Percentiles rank a stretch among this genome's conserved stretches.
These are phyloP conservation scores for Hypena proboscidalis DNA, from an alignment of 2,888 invertebrate genomes.

Conservation along the genomic window DNA sequence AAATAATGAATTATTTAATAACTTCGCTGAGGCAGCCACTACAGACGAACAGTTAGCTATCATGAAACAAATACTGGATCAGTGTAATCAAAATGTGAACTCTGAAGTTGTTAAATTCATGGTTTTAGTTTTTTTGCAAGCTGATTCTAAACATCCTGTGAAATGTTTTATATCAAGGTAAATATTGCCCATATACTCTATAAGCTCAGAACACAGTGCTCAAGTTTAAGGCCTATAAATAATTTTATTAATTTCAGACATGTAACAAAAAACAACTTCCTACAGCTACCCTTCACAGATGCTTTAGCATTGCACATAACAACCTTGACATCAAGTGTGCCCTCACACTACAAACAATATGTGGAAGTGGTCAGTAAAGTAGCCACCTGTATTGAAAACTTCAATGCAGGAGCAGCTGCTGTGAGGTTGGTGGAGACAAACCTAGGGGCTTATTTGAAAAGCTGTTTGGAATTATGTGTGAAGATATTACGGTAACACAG, in stretches of 20 bases:
- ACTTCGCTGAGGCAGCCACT: constrained; percentile 48
- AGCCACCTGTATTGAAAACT: constrained; percentile 66
- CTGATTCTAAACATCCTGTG: constrained; percentile 71
- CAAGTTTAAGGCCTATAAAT: too few species aligned
- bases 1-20: constrained; percentile 35
- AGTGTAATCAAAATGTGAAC: constrained; percentile 23
- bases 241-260: constrained; percentile 52
- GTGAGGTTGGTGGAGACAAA: constrained; percentile 48
- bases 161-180: constrained; percentile 73
- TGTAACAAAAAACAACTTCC: constrained; percentile 53
- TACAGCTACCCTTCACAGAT: constrained; percentile 57
- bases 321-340: constrained; percentile 17
- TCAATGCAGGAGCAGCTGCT: constrained; percentile 59
- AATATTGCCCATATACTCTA: too few species aligned
- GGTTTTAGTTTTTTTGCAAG: constrained; percentile 59
- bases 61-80: constrained; percentile 54
- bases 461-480: constrained; percentile 54
- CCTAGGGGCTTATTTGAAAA: constrained; percentile 50
- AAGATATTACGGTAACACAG: constrained; percentile 51
- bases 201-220: too few species aligned
- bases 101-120: constrained; percentile 52
- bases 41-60: constrained; percentile 61
- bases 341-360: constrained; percentile 42
- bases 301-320: constrained; percentile 49
- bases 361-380: constrained; percentile 53